These are phyloP conservation scores for Candidula unifasciata DNA, from an alignment of 2,888 invertebrate genomes.

Conservation along the genomic window DNA sequence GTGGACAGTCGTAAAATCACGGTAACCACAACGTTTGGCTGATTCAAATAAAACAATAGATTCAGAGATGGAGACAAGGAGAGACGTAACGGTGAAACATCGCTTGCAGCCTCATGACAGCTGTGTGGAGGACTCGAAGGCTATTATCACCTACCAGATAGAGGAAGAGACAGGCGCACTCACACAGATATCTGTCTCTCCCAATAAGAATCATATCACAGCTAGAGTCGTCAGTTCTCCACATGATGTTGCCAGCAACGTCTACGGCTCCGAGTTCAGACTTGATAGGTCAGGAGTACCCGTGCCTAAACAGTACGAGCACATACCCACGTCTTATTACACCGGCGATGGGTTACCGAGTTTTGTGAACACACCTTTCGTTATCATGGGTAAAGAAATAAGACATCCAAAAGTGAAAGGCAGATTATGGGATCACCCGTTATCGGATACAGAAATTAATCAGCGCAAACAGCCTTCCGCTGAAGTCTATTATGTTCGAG, in stretches of 20 bases:
- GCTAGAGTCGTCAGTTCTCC: conserved; percentile 32
- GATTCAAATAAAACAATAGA: not conserved
- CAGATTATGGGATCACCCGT: not conserved
- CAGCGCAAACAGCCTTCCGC: not conserved
- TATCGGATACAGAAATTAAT: not conserved
- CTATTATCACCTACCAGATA: conserved; percentile 25
- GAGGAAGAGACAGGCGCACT: conserved; percentile 41
- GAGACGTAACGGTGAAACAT: not conserved
- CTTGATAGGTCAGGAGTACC: no score
- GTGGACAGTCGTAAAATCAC: no score
- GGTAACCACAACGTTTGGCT: no score
- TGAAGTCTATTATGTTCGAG: not conserved
- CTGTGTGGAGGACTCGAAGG: conserved; percentile 13
- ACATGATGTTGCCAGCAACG: not conserved
- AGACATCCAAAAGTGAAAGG: not conserved
- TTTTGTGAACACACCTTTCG: not conserved
- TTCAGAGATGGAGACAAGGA: not conserved
- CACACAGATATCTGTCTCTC: conserved; percentile 27
- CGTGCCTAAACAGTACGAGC: not conserved
- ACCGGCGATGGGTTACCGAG: not conserved
- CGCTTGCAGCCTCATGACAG: not conserved
- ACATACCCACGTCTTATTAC: not conserved
- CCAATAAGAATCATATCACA: conserved; percentile 39
- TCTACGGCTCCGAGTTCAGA: not conserved
- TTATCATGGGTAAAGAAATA: not conserved